phyloP scores from a whole-genome alignment of 2,113 vertebrate genomes.

The Fregetta grallaria region DNA sequence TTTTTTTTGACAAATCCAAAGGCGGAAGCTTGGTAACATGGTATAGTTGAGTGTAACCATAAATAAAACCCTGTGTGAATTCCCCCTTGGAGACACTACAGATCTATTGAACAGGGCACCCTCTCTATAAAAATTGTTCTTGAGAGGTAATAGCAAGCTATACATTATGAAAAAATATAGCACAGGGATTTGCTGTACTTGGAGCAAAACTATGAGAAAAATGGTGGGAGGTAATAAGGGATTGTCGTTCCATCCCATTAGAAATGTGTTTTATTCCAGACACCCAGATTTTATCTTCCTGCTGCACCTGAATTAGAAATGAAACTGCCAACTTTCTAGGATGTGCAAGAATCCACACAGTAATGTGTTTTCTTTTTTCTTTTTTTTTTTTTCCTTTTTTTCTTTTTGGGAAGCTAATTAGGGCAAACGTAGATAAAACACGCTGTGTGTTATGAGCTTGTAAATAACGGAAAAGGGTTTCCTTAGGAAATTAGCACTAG shows the following conservation, averaged over 20 bases:
- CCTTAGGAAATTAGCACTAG: slow-evolving; percentile 52
- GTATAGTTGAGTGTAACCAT: slow-evolving; percentile 60
- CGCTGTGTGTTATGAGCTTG: slow-evolving; percentile 17
- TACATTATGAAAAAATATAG: slow-evolving; percentile 70
- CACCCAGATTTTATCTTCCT: slow-evolving; percentile 67
- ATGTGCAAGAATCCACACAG: slow-evolving; percentile 24
- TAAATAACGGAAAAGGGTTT: slow-evolving; percentile 60
- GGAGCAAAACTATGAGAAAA: slow-evolving; percentile 66
- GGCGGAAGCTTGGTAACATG: slow-evolving; percentile 56
- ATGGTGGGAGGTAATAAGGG: slow-evolving; percentile 54
- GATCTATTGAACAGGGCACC: slow-evolving; percentile 70
- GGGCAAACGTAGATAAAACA: slow-evolving; percentile 20
- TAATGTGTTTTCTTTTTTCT: not conserved
- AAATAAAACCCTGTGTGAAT: slow-evolving; percentile 68
- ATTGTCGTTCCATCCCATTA: slow-evolving; percentile 61
- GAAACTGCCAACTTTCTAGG: slow-evolving; percentile 60
- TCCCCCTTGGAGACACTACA: slow-evolving; percentile 67
- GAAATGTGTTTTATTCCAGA: slow-evolving; percentile 67
- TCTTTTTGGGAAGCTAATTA: slow-evolving; percentile 57
- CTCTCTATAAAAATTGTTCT: slow-evolving; percentile 70
- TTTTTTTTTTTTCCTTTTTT: not conserved
- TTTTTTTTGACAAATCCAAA: slow-evolving; percentile 50
- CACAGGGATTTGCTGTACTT: slow-evolving; percentile 63
- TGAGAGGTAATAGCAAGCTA: slow-evolving; percentile 71
- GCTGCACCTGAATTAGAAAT: slow-evolving; percentile 63